Base-by-base conservation (phyloP, 1,140 invertebrate species). In the Diachasma alloeum region DNA sequence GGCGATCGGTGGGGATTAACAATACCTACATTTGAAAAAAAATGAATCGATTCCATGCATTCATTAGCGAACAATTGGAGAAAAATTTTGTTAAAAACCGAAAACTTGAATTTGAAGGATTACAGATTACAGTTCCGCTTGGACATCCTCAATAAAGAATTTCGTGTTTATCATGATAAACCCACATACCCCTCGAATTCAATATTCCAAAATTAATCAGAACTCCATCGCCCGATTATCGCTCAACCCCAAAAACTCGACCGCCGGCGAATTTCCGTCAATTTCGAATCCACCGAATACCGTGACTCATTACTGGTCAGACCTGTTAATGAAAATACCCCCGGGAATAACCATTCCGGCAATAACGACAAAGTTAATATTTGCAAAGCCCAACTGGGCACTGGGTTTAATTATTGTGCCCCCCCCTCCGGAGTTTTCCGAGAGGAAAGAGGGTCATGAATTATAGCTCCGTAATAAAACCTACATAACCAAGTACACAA, bases 381-480 rank as follows among this genome's bases (percentile, higher is more conserved):
- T 73, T 63, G 72, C 31, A 37, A 42, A 42, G 22, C 59, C 59
- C 48, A 19, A 63, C 59, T 63, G 59, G 59, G 31, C 31, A 42
- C 53, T 73, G 72, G 37, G 31, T 73, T 73, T 73, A 73, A 73
- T 73, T 73, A 73, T 63, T 73, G 39, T 63, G 63, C 53, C 9
- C 31, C 56, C 72, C 31, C 15, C 31, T 3, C 6, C 46, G 9
- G 36, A 63, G 17, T 26, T 39, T 36, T 73, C 13, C 15, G 19
- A 26, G 42, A 37, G 42, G 24, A 24, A 71, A 71, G 24, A 31
- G 69, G 46, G 39, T 71, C 39, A 48, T 71, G 69, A 71, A 71
- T 71, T 71, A 71, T 71, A 19, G 59, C 59, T 63, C 8, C 15
- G 59, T 63, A 26, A 63, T 63, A 63, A 63, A 63, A 63, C 59